Evolutionary conservation across 2,888 invertebrate genomes (phyloP), one percentile per base, ranked within the genome.

Genomic region (Xestia c-nigrum): DNA sequence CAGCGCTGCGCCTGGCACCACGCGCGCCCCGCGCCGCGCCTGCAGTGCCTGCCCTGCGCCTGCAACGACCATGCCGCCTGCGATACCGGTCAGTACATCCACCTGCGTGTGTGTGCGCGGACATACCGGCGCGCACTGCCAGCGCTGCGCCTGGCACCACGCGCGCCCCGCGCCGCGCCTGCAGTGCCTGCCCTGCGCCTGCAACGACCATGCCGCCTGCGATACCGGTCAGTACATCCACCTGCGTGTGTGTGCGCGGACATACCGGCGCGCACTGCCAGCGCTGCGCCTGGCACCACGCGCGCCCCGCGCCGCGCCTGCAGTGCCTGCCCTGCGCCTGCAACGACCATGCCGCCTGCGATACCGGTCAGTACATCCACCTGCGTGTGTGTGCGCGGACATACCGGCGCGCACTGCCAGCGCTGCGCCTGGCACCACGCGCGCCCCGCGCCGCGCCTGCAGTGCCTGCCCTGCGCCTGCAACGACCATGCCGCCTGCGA

Each of bases 11-110:
- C 97, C 81, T 91, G 92, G 93, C 89, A 90, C 38, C 93, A 95
- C 82, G 95, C 91, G 40, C 90, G 91, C 10, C 97, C 97, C 99
- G 98, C 92, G 95, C 97, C 1, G 87, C 86, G 55, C 85, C 83
- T 65, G 72, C 63, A 98, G 90, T 99, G 99, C 94, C 97, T 98
- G 75, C 98, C 98, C 83, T 99, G 99, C 94, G 98, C 98, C 75
- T 99, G 99, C 94, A 98, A 99, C 93, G 98, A 98, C 0, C 99
- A 99, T 93, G 97, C 97, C 14, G 97, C 97, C 0, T 99, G 99
- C 91, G 98, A 99, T 89, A 97, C 98, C 3, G 94, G 96, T 95
- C 40, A 70, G 73, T 81, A 55, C 46, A 16, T 14, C 31, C 52
- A 3, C 52, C 81, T 99, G 99, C 94, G 91, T 97, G 9, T 99